Conservation (phyloP, 2,888 invertebrate genomes). For the Thereva nobilitata region DNA sequence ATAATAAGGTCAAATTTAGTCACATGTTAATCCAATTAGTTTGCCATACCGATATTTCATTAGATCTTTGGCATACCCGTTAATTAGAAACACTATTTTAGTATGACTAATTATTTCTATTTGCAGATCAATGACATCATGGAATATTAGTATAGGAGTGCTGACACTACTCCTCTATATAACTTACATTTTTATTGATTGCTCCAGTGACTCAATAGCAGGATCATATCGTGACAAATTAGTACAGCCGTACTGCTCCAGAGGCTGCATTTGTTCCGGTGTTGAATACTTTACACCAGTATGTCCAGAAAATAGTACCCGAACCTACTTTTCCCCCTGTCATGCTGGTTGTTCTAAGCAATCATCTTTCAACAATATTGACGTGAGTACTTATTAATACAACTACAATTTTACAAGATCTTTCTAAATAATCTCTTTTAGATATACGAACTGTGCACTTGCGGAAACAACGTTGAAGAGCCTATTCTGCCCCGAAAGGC, state of each 20-base stretch:
- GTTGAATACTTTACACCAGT: slow-evolving; percentile 64
- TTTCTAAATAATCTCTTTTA: slow-evolving; percentile 46
- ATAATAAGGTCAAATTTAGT: too few relatives aligned
- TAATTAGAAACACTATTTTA: too few relatives aligned
- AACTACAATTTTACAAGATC: not conserved
- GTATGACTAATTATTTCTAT: not conserved
- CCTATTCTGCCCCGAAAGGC: slow-evolving; percentile 47
- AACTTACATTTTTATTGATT: slow-evolving; percentile 58
- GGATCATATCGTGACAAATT: slow-evolving; percentile 59
- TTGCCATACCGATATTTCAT: too few relatives aligned
- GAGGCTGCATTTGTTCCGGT: slow-evolving; percentile 61
- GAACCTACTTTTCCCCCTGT: slow-evolving; percentile 73
- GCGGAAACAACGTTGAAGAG: slow-evolving; percentile 52
- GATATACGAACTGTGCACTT: slow-evolving; percentile 62
- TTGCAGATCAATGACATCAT: slow-evolving; percentile 57
- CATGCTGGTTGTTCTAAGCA: slow-evolving; percentile 68
- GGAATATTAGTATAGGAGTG: slow-evolving; percentile 59
- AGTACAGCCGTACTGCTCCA: slow-evolving; percentile 61
- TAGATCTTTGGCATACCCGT: too few relatives aligned
- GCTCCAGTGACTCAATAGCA: slow-evolving; percentile 58
- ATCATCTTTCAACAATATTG: slow-evolving; percentile 57
- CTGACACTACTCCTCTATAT: slow-evolving; percentile 59
- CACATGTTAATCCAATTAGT: too few relatives aligned
- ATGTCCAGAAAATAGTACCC: slow-evolving; percentile 62
- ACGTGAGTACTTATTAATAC: slow-evolving; percentile 45